Base-by-base conservation (phyloP, 2,888 invertebrate species). In the Synergus gifuensis region DNA sequence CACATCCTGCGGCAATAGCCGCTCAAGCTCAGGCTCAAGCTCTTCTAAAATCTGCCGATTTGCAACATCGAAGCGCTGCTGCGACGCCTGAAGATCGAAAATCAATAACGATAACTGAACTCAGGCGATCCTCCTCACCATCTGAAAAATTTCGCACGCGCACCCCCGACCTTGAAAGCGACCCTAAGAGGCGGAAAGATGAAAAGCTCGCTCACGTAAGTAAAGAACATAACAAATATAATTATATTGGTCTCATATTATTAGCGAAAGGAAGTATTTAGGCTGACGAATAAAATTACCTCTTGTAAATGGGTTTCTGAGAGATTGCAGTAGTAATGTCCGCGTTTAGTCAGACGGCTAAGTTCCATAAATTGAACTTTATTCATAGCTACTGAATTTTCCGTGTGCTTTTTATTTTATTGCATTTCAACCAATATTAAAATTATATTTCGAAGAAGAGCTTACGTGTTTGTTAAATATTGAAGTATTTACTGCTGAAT, bases 121-220 rank as follows among this genome's bases (percentile, higher is more conserved):
- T 94, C 85, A 88, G 92, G 89, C 90, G 96, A 89, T 97, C 97
- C 78, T 96, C 97, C 87, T 97, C 97, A 54, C 97, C 97, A 5
- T 95, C 95, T 85, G 97, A 97, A 89, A 97, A 97, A 93, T 97
- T 97, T 93, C 94, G 97, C 79, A 94, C 96, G 81, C 94, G 97
- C 85, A 96, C 97, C 76, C 94, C 95, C 84, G 96, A 96, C 90
- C 94, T 95, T 49, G 96, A 97, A 90, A 93, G 94, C 84, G 96
- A 97, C 89, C 94, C 93, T 78, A 97, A 97, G 91, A 95, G 96
- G 86, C 93, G 96, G 91, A 96, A 97, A 93, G 97, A 97, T 93
- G 97, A 97, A 93, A 97, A 97, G 94, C 94, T 96, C 91, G 95
- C 95, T 89, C 96, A 96, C 94, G 96, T 97, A 94, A 96, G 96